Percentiles rank a stretch among this genome's conserved stretches.
Conservation (phyloP, 2,888 invertebrate genomes). For the Antheraea yamamai region DNA sequence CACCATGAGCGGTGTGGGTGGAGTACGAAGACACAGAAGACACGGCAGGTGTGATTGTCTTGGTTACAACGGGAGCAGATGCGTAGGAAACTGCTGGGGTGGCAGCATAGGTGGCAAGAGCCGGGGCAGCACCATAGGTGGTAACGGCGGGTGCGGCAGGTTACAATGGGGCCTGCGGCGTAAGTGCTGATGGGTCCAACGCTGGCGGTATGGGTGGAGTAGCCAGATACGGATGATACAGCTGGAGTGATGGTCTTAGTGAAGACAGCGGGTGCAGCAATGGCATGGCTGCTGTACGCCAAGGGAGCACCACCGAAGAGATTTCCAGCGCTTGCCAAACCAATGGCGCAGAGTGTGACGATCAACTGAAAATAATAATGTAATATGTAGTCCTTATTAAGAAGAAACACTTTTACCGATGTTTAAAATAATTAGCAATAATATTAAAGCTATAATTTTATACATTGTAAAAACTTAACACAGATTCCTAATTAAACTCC, state of each 20-base stretch:
- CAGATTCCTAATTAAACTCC: no score
- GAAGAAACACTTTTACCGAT: background rate
- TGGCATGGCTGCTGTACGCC: slow-evolving; percentile 72
- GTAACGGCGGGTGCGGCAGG: slow-evolving; percentile 60
- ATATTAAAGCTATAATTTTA: background rate
- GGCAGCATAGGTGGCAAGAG: slow-evolving; percentile 33
- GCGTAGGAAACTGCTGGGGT: slow-evolving; percentile 25
- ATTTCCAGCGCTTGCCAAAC: slow-evolving; percentile 81
- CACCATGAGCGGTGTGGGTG: slow-evolving; percentile 51
- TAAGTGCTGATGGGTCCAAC: slow-evolving; percentile 67
- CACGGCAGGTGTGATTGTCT: slow-evolving; percentile 49
- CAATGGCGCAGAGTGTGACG: slow-evolving; percentile 82
- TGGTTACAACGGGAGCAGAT: slow-evolving; percentile 37
- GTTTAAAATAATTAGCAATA: background rate
- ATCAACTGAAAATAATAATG: slow-evolving; percentile 37
- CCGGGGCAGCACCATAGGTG: slow-evolving; percentile 41
- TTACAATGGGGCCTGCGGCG: slow-evolving; percentile 39
- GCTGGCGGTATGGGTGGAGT: slow-evolving; percentile 51
- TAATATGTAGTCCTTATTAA: background rate
- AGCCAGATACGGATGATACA: slow-evolving; percentile 41
- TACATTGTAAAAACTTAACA: background rate
- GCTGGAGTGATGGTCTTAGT: slow-evolving; percentile 62
- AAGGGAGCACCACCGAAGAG: slow-evolving; percentile 72
- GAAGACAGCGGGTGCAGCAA: slow-evolving; percentile 60
- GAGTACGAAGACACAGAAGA: slow-evolving; percentile 60